Conservation (phyloP, 2,888 invertebrate species). For the Apoderus coryli region DNA sequence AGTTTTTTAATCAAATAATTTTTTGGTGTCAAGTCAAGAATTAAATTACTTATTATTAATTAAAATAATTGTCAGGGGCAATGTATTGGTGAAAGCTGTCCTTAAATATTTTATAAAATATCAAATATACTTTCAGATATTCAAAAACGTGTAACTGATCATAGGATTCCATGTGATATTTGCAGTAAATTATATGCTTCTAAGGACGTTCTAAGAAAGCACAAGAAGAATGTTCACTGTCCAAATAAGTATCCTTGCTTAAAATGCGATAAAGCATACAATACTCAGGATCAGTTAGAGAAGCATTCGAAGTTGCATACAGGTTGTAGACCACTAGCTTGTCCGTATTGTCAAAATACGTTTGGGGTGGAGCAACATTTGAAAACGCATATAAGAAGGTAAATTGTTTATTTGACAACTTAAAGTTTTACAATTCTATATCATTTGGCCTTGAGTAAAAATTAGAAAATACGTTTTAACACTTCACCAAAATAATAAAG, state of each 20-base stretch:
- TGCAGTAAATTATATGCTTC: slow-evolving; percentile 27
- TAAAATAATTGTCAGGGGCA: too few relatives aligned
- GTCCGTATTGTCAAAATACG: slow-evolving; percentile 41
- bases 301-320: slow-evolving; percentile 44
- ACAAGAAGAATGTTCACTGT: slow-evolving; percentile 35
- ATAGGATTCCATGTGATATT: too few relatives aligned
- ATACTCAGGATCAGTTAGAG: slow-evolving; percentile 36
- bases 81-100: too few relatives aligned
- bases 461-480: too few relatives aligned
- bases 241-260: slow-evolving; percentile 43
- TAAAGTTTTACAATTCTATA: background rate
- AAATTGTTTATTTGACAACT: slow-evolving; percentile 5
- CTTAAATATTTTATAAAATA: too few relatives aligned
- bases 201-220: slow-evolving; percentile 27
- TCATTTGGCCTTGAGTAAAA: too few relatives aligned
- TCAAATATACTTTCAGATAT: too few relatives aligned
- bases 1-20: too few relatives aligned
- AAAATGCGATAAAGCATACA: slow-evolving; percentile 36
- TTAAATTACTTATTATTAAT: too few relatives aligned
- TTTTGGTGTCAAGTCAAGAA: too few relatives aligned
- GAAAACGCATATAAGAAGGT: slow-evolving; percentile 42
- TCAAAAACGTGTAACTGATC: too few relatives aligned
- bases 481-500: too few relatives aligned
- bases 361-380: slow-evolving; percentile 46
- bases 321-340: slow-evolving; percentile 39